Base-by-base conservation (phyloP, 2,797 vertebrate genomes). In the Acipenser transmontanus region DNA sequence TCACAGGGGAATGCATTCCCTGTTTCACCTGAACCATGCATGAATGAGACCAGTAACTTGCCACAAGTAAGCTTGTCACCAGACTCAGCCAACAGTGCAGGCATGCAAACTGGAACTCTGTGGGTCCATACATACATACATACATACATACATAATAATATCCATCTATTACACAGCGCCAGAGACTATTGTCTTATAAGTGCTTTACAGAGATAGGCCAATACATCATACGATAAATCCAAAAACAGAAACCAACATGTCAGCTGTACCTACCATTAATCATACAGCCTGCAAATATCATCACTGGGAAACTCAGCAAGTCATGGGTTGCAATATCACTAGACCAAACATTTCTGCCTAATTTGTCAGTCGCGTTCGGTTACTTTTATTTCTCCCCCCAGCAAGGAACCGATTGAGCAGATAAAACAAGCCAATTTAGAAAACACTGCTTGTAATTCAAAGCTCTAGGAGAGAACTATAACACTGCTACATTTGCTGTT, bases 21-120 rank as follows among this genome's bases (percentile, higher is more conserved):
- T 7, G 68, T 72, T 71, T 64, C 51, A 65, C 64, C 60, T 70
- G 51, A 76, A 67, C 70, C 73, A 50, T 59, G 48, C 71, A 66
- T 60, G 66, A 77, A 68, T 50, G 50, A 65, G 67, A 70, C 70
- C 67, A 66, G 69, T 63, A 67, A 69, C 67, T 63, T 73, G 73
- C 70, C 73, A 77, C 47, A 68, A 68, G 74, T 69, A 17, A 78
- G 76, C 72, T 70, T 56, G 71, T 79, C 76, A 74, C 59, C 50
- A 69, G 54, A 70, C 50, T 66, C 64, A 71, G 71, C 75, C 69
- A 66, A 49, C 70, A 74, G 52, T 69, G 71, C 72, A 70, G 65
- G 51, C 64, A 76, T 72, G 67, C 72, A 70, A 70, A 66, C 50
- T n/a, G 7, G 1, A 47, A 14, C 14, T n/a, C 60, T 61, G 6